These are phyloP conservation scores for Nomia melanderi DNA, from an alignment of 1,140 invertebrate genomes.

Conservation along the genomic window DNA sequence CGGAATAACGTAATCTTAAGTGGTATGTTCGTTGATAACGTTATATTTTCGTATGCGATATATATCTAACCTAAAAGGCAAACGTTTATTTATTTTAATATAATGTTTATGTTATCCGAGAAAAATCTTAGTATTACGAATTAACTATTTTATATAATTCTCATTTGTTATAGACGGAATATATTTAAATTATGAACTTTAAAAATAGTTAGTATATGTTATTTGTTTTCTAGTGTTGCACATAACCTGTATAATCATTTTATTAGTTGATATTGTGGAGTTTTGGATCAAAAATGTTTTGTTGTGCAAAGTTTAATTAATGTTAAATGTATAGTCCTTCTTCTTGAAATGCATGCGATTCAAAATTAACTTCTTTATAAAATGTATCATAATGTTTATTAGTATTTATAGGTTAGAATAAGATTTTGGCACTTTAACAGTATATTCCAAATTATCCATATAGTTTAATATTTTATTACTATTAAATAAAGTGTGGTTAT, in stretches of 20 bases:
- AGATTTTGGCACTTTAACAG: neutral
- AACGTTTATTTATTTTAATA: neutral
- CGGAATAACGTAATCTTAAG: neutral
- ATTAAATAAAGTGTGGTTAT: neutral
- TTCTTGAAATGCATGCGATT: neutral
- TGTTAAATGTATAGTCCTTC: neutral
- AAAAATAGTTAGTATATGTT: neutral
- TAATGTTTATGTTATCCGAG: neutral
- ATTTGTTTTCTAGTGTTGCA: neutral
- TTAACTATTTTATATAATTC: too few relatives aligned
- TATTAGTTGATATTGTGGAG: neutral
- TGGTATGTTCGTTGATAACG: neutral
- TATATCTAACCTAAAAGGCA: conserved; percentile 7
- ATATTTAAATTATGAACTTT: neutral
- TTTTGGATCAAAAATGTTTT: neutral
- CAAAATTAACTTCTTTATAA: neutral
- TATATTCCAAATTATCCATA: neutral
- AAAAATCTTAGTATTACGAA: neutral
- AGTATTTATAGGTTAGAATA: neutral
- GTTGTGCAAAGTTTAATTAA: neutral
- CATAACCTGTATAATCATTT: conserved; percentile 3
- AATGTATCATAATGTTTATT: neutral
- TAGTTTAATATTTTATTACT: neutral
- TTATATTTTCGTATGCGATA: neutral
- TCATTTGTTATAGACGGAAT: neutral